Percentiles rank a stretch among this genome's conserved stretches.
Evolutionary conservation across 2,888 invertebrate genomes (phyloP).

Genomic region (Miltochrista miniata): DNA sequence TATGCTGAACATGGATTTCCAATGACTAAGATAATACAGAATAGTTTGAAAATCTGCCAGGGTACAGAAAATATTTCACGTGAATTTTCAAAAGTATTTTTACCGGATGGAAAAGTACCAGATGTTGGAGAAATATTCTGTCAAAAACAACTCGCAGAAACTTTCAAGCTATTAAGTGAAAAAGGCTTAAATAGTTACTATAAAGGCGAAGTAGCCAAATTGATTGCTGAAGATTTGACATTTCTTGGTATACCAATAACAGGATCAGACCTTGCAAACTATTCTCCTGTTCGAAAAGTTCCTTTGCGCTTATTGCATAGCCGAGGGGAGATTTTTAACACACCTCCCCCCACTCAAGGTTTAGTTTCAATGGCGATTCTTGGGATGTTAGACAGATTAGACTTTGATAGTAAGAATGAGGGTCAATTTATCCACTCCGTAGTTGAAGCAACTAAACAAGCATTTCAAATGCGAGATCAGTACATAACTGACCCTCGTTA

Average conservation of each 20-base stretch:
- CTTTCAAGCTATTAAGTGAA: constrained; percentile 54
- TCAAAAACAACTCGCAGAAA: constrained; percentile 63
- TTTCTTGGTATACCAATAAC: constrained; percentile 65
- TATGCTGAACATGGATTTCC: constrained; percentile 71
- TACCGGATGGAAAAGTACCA: constrained; percentile 42
- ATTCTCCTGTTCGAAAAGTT: constrained; percentile 55
- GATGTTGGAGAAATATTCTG: constrained; percentile 20
- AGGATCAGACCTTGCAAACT: constrained; percentile 61
- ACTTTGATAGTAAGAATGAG: constrained; percentile 62
- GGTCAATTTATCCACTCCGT: constrained; percentile 64
- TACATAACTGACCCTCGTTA: constrained; percentile 66
- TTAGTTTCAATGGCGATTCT: constrained; percentile 64
- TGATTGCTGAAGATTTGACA: constrained; percentile 61
- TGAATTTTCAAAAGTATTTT: constrained; percentile 52
- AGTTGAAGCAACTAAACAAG: constrained; percentile 70
- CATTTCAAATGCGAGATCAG: constrained; percentile 56
- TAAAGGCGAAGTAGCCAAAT: constrained; percentile 59
- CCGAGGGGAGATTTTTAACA: constrained; percentile 62
- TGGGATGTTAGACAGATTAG: constrained; percentile 64
- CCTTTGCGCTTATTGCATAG: constrained; percentile 61
- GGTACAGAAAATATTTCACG: constrained; percentile 20
- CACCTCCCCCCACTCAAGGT: constrained; percentile 76
- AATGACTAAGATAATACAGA: constrained; percentile 48
- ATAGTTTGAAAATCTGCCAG: constrained; percentile 24
- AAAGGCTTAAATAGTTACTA: constrained; percentile 70